Evolutionary conservation across 2,113 vertebrate species (phyloP).

Genomic region (Artemisiospiza belli): DNA sequence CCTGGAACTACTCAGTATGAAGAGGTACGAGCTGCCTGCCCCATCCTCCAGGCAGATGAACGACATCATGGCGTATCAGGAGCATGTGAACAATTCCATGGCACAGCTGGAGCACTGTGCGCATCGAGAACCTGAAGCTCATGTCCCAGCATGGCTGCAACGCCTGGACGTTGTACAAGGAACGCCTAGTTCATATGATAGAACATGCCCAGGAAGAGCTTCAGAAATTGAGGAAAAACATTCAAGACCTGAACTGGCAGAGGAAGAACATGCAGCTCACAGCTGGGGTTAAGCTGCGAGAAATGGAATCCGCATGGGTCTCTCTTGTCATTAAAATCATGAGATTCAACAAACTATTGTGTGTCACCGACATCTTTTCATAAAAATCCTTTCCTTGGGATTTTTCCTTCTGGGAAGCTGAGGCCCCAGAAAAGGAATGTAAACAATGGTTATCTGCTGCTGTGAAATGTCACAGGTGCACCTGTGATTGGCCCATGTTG

Average conservation of each 20-base stretch:
- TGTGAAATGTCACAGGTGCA: no score
- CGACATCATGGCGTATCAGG: neutral
- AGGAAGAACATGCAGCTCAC: neutral
- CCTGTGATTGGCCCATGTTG: no score
- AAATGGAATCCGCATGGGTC: neutral
- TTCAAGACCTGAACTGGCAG: neutral
- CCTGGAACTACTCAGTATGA: neutral
- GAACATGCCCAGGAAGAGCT: neutral
- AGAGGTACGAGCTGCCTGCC: neutral
- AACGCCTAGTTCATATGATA: neutral
- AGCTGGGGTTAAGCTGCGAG: neutral
- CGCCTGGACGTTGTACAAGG: neutral
- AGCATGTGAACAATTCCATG: neutral
- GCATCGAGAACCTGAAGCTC: neutral
- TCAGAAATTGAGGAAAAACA: neutral
- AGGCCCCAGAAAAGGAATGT: no score
- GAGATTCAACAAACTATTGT: neutral
- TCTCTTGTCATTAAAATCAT: neutral
- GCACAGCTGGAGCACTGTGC: neutral
- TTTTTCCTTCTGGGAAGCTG: no score
- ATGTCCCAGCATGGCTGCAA: neutral
- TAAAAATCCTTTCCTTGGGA: no score
- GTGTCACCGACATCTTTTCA: no score
- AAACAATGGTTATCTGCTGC: no score
- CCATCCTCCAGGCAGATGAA: neutral